Evolutionary conservation across 2,888 invertebrate species (phyloP).

Genomic region (Latrodectus elegans): DNA sequence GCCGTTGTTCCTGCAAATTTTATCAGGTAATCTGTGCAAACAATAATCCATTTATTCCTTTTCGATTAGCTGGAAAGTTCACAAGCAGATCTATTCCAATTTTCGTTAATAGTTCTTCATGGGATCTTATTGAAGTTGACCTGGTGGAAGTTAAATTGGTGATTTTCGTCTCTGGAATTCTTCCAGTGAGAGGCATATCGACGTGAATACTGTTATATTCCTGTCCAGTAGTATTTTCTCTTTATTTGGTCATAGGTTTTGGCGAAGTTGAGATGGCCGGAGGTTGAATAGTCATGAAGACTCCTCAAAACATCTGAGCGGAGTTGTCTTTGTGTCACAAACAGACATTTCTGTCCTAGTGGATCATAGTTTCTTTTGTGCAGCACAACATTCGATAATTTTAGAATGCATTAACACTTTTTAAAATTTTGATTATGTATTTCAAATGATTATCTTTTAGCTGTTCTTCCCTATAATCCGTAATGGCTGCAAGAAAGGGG

Average conservation of each 20-base stretch:
- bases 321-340: neutral
- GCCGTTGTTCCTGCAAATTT: neutral
- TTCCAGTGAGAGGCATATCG: neutral
- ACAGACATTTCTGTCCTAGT: constrained; percentile 16
- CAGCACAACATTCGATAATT: neutral
- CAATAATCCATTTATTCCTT: neutral
- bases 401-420: neutral
- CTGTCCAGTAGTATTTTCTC: neutral
- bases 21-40: neutral
- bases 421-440: neutral
- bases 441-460: neutral
- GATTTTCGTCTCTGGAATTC: constrained; percentile 12
- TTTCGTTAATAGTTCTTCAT: neutral
- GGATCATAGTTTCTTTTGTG: constrained; percentile 24
- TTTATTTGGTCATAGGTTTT: neutral
- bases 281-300: neutral
- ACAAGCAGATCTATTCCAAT: neutral
- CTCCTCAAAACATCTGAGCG: neutral
- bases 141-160: neutral
- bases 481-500: neutral
- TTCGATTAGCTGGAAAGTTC: neutral
- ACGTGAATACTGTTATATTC: neutral
- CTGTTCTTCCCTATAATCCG: constrained; percentile 9
- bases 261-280: too few relatives aligned
- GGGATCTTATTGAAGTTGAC: neutral